Evolutionary conservation across 2,888 invertebrate species (phyloP), one percentile per base, ranked within the genome.

Genomic region (Meteorus colon): DNA sequence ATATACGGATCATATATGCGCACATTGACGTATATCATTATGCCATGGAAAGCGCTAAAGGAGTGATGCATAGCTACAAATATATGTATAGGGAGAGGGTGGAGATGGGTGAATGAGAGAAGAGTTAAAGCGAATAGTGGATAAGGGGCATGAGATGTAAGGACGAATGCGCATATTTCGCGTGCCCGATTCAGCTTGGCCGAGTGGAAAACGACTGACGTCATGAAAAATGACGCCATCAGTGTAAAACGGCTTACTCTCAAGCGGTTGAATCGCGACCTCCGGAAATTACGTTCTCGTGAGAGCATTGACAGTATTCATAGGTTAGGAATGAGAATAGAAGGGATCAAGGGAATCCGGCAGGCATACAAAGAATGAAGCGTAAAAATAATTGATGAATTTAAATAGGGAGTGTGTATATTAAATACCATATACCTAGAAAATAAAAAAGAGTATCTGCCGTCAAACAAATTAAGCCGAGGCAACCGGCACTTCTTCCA

Each of bases 201-300:
- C 81, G 80, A 82, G 83, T 78, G 82, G 83, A 84, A 84, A 84
- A 85, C 83, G 81, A 83, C 83, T 80, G 82, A 81, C 82, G 84
- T 84, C 82, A 81, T 82, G 83, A 83, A 80, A 81, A 82, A 82
- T 81, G 83, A 83, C 81, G 80, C 80, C 81, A 82, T 82, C 84
- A 79, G 77, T 77, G 79, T 78, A 78, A 82, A 82, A 82, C 77
- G 78, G 77, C 75, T 80, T 78, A 75, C 73, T 78, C 77, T 79
- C 82, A 78, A 74, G 74, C 79, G 79, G 83, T 81, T 83, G 81
- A 79, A 74, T 81, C 76, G 69, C 70, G 51, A 73, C 75, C 74
- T 72, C 48, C 65, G 48, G 60, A 71, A 76, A 76, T 79, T 78
- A 73, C 68, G 60, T 77, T 76, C 51, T 69, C 74, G 45, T 51